Conservation (phyloP, 2,888 invertebrate species). For the Laspeyria flexula region DNA sequence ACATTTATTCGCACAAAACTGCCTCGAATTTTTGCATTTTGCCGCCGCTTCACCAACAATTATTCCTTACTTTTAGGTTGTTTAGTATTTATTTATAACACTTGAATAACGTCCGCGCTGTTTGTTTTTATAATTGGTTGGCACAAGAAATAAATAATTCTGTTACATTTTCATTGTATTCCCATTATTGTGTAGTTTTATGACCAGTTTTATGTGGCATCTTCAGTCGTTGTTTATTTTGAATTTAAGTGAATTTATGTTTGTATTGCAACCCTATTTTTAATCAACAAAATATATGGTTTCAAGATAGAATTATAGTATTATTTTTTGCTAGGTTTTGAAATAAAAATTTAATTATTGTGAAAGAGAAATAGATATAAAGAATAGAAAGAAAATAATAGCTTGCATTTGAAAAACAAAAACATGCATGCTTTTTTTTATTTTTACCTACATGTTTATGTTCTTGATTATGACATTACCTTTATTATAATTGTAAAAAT, state of each 20-base stretch:
- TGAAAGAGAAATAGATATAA: too few species aligned
- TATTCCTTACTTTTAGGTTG: conserved; percentile 40
- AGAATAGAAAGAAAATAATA: too few species aligned
- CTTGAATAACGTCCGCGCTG: conserved; percentile 13
- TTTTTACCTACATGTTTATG: too few species aligned
- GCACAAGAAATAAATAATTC: conserved; percentile 28
- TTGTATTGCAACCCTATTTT: neutral
- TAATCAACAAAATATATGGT: neutral
- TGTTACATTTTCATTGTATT: conserved; percentile 25
- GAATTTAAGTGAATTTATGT: neutral
- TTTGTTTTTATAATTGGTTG: conserved; percentile 35
- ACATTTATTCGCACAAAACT: conserved; percentile 54
- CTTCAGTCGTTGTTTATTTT: neutral
- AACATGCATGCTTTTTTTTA: too few species aligned
- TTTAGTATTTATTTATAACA: conserved; percentile 38
- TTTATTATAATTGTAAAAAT: too few species aligned
- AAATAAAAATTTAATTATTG: too few species aligned
- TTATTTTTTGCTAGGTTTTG: too few species aligned
- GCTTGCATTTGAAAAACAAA: too few species aligned
- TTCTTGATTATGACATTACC: too few species aligned
- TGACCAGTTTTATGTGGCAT: conserved; percentile 14
- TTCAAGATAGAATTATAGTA: too few species aligned
- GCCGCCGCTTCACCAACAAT: conserved; percentile 44
- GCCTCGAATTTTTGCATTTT: conserved; percentile 52
- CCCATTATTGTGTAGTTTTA: conserved; percentile 20